phyloP scores from a whole-genome alignment of 2,888 invertebrate genomes.

The Phasia obesa region DNA sequence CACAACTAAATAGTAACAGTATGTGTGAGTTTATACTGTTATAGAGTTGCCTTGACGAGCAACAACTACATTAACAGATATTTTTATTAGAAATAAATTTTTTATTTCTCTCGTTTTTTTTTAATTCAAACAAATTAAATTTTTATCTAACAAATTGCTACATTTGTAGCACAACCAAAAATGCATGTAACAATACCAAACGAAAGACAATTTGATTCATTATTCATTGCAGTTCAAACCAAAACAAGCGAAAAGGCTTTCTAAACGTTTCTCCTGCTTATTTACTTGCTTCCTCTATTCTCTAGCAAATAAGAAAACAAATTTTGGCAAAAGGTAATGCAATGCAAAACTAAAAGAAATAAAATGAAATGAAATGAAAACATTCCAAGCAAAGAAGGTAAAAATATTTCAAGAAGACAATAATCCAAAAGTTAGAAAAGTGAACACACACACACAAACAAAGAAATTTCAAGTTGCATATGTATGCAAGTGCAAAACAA shows the following conservation, averaged over 20 bases:
- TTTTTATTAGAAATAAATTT: constrained; percentile 40
- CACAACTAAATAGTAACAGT: constrained; percentile 13
- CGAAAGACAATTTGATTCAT: constrained; percentile 51
- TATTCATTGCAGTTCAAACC: constrained; percentile 34
- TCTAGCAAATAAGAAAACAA: constrained; percentile 38
- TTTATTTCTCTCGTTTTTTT: constrained; percentile 19
- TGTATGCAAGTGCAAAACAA: constrained; percentile 16
- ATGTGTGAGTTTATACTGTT: background rate
- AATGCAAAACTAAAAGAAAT: constrained; percentile 42
- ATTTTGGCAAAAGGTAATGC: constrained; percentile 55
- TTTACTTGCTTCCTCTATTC: constrained; percentile 33
- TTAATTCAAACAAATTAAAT: constrained; percentile 38
- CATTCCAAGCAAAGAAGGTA: constrained; percentile 62
- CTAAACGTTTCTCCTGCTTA: constrained; percentile 57
- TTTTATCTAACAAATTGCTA: constrained; percentile 65
- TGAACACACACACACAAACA: constrained; percentile 13
- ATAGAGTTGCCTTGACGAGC: constrained; percentile 9
- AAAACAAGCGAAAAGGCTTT: constrained; percentile 56
- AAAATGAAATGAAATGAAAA: constrained; percentile 66
- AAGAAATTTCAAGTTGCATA: constrained; percentile 6
- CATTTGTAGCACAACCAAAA: constrained; percentile 62
- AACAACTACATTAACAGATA: constrained; percentile 22
- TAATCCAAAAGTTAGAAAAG: constrained; percentile 29
- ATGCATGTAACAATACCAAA: constrained; percentile 31
- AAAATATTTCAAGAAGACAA: constrained; percentile 50